phyloP scores from a whole-genome alignment of 2,113 vertebrate species.

The Dipodomys spectabilis region DNA sequence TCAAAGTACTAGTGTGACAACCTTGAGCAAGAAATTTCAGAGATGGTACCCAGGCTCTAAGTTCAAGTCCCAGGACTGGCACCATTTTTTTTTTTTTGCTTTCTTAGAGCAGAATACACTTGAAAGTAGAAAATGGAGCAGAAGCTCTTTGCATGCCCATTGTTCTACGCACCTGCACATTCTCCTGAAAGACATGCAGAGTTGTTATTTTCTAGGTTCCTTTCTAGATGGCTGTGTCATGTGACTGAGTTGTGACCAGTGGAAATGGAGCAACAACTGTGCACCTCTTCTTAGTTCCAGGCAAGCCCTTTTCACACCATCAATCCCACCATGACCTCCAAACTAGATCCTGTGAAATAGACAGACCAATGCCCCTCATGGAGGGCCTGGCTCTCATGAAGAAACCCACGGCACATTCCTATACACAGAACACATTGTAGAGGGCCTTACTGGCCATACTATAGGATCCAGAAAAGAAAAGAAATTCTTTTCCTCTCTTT shows the following conservation, averaged over 20 bases:
- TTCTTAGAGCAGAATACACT: neutral
- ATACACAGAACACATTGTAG: neutral
- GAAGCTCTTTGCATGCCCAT: accelerated
- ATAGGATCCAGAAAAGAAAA: neutral
- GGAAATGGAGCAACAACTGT: neutral
- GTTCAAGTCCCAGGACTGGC: too few species aligned
- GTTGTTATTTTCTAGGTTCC: neutral
- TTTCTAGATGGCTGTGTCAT: neutral
- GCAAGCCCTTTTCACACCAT: neutral
- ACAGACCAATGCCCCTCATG: neutral
- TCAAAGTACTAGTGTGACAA: too few species aligned
- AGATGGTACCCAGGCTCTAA: too few species aligned
- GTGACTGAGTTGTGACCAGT: neutral
- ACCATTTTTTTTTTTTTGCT: neutral
- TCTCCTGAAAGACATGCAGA: neutral
- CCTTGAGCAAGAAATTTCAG: too few species aligned
- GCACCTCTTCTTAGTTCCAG: neutral
- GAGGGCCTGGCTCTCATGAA: neutral
- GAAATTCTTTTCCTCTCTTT: neutral
- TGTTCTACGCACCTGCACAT: too few species aligned
- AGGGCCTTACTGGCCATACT: accelerated
- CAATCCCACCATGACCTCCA: neutral
- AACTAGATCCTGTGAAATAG: neutral
- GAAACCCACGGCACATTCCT: neutral
- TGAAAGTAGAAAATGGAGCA: neutral